Base-by-base conservation (phyloP, 2,113 vertebrate species). In the Tetraodon nigroviridis region DNA sequence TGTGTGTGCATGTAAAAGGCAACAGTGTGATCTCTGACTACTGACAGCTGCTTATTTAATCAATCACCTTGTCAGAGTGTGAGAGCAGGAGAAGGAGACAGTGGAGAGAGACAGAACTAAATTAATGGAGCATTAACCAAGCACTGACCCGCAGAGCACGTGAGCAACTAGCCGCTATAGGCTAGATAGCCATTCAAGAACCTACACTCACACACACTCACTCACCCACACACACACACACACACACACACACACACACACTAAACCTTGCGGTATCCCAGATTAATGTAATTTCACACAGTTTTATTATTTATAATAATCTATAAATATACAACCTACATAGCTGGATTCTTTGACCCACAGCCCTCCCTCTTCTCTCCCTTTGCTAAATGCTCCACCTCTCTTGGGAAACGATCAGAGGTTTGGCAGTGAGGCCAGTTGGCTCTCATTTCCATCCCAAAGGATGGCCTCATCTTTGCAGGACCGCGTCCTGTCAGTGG, bases 111-210 rank as follows among this genome's bases (percentile, higher is more conserved):
- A 91, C 92, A 74, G 89, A 91, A 96, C 93, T 94, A 98, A 98
- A 99, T 98, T 94, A 99, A 99, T 97, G 94, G 93, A 92, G 92
- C 95, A 96, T 99, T 96, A 98, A 93, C 95, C 95, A 97, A 92
- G 91, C 92, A 48, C 90, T 98, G 95, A 98, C 95, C 94, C 94
- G 90, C 92, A 90, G 93, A 96, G 92, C 91, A 89, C 46, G 93
- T 91, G 90, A 91, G 90, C 91, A 60, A 29, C 46, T 90, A 87
- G 86, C 75, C 79, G 71, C 84, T 76, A 56, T 0, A 84, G 90
- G 89, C 87, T 85, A 86, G 78, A 82, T 78, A 79, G 84, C 76
- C 76, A 60, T 42, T 53, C 21, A 55, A 48, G 37, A 52, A 7
- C 27, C 53, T 29, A 21, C 14, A 51, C 19, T 48, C 40, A 18